A percentile compares a stretch with the other conserved stretches of the same genome.
Evolutionary conservation across 2,113 vertebrate genomes (phyloP).

Genomic region (Pitta sordida): DNA sequence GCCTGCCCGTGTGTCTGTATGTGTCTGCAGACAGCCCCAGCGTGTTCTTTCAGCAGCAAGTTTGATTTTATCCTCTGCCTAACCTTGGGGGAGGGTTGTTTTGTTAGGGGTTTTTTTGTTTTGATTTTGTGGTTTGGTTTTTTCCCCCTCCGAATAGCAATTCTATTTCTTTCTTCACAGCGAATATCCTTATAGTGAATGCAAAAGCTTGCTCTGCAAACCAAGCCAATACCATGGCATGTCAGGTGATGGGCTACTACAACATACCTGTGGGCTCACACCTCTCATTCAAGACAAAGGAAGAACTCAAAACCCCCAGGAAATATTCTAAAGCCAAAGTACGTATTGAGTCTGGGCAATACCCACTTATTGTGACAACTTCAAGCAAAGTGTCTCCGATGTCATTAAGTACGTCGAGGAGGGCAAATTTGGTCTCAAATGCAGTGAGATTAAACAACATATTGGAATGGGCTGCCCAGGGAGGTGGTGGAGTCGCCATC

Average conservation of each 20-base stretch:
- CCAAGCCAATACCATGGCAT: not conserved
- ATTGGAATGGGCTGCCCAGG: too few species aligned
- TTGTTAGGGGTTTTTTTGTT: not conserved
- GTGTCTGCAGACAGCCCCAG: not conserved
- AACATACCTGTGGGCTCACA: fast-evolving
- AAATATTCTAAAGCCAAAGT: not conserved
- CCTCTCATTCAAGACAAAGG: not conserved
- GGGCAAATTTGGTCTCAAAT: not conserved
- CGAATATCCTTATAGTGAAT: not conserved
- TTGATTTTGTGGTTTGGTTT: not conserved
- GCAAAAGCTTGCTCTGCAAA: not conserved
- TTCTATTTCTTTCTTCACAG: not conserved
- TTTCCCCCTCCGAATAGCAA: not conserved
- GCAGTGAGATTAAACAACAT: not conserved
- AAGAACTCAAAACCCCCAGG: not conserved
- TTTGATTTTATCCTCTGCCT: not conserved
- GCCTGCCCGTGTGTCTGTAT: not conserved
- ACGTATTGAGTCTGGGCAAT: not conserved
- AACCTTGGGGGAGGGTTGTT: not conserved
- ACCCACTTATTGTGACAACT: not conserved
- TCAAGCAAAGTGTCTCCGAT: not conserved
- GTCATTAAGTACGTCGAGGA: not conserved
- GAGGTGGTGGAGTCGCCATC: too few species aligned
- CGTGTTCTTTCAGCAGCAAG: not conserved
- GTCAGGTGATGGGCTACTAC: not conserved